Evolutionary conservation across 1,140 invertebrate genomes (phyloP).

Genomic region (Pogonognathellus flavescens): DNA sequence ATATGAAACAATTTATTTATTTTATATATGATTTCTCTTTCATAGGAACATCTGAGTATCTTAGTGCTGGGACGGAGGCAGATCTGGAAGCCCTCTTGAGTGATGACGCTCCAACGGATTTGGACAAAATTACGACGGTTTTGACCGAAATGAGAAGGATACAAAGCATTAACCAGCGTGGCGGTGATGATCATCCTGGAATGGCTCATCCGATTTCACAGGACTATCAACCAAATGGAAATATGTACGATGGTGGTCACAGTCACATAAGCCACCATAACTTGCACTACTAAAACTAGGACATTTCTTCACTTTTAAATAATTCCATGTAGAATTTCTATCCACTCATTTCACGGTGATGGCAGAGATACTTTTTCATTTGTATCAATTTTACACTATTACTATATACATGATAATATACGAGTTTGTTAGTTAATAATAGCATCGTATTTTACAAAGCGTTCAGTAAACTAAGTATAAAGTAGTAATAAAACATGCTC

Average conservation of each 20-base stretch:
- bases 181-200: constrained; percentile 6
- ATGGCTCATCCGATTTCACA: background rate
- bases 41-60: constrained; percentile 59
- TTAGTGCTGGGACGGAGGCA: constrained; percentile 58
- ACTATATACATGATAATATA: too few species aligned
- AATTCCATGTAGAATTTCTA: constrained; percentile 20
- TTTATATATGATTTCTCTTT: too few species aligned
- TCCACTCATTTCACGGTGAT: background rate
- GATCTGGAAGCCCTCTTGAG: constrained; percentile 62
- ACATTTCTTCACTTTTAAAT: background rate
- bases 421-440: too few species aligned
- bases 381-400: background rate
- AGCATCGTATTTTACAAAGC: too few species aligned
- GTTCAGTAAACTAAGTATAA: too few species aligned
- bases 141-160: constrained; percentile 61
- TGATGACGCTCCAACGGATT: constrained; percentile 62
- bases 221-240: constrained; percentile 27
- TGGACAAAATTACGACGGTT: constrained; percentile 60
- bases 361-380: background rate
- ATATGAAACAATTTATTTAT: too few species aligned
- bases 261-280: background rate
- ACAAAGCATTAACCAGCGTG: constrained; percentile 39
- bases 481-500: too few species aligned
- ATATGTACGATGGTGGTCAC: constrained; percentile 12
- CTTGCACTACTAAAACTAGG: background rate